A percentile compares a stretch with the other conserved stretches of the same genome.
Evolutionary conservation across 2,888 invertebrate genomes (phyloP).

Genomic region (Ellobium chinense): DNA sequence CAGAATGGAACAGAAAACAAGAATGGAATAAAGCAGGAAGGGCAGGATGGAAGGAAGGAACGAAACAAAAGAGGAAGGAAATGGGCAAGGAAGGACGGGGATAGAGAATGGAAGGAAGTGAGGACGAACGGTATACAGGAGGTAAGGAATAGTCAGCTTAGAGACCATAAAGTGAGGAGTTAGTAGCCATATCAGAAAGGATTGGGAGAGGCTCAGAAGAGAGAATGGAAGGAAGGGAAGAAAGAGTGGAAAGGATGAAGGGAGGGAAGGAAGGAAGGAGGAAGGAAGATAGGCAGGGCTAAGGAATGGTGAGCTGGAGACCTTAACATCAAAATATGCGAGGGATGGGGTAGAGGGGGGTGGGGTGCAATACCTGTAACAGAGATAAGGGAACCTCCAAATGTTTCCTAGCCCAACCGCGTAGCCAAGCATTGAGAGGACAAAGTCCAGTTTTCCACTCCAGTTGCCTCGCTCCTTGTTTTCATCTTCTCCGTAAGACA

Average conservation of each 20-base stretch:
- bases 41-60: too few species aligned
- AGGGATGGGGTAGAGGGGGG: background rate
- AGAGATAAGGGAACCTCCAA: slow-evolving; percentile 56
- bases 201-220: too few species aligned
- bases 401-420: slow-evolving; percentile 55
- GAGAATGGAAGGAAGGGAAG: too few species aligned
- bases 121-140: too few species aligned
- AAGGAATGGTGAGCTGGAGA: background rate
- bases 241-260: background rate
- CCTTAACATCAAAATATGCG: background rate
- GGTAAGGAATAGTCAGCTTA: too few species aligned
- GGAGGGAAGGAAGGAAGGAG: background rate
- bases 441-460: slow-evolving; percentile 53
- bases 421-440: slow-evolving; percentile 55
- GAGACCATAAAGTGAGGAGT: too few species aligned
- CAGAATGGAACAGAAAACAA: too few species aligned
- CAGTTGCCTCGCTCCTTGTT: slow-evolving; percentile 54
- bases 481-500: slow-evolving; percentile 48
- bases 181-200: too few species aligned
- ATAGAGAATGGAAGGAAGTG: too few species aligned
- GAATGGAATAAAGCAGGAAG: too few species aligned
- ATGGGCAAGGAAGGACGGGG: too few species aligned
- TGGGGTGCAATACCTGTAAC: slow-evolving; percentile 56
- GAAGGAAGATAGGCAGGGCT: background rate
- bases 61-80: too few species aligned